Evolutionary conservation across 2,888 invertebrate genomes (phyloP).

Genomic region (Leptinotarsa rubiginosa): DNA sequence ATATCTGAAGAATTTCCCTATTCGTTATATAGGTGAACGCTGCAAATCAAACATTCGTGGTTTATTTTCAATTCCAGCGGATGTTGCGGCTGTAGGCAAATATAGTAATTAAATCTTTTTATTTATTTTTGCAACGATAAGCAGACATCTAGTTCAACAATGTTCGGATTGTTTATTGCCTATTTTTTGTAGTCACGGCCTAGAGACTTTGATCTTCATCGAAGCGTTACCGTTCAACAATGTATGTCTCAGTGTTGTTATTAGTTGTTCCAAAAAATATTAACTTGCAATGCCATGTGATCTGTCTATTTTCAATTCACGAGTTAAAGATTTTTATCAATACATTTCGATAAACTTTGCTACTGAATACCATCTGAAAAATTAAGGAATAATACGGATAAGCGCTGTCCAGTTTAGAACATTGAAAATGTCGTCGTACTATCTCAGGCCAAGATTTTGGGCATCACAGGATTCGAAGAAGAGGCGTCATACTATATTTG

Average conservation of each 20-base stretch:
- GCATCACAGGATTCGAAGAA: too few relatives aligned
- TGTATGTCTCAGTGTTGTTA: neutral
- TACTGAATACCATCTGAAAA: too few relatives aligned
- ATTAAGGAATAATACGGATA: too few relatives aligned
- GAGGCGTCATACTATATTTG: too few relatives aligned
- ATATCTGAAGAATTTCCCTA: neutral
- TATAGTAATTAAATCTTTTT: constrained; percentile 9
- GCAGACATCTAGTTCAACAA: constrained; percentile 16
- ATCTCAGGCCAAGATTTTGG: too few relatives aligned
- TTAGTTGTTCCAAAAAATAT: neutral
- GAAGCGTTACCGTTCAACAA: constrained; percentile 1
- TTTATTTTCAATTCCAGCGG: constrained; percentile 14
- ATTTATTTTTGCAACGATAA: constrained; percentile 17
- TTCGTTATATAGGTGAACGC: neutral
- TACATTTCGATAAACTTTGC: too few relatives aligned
- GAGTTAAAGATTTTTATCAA: too few relatives aligned
- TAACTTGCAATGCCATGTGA: neutral
- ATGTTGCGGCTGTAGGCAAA: constrained; percentile 17
- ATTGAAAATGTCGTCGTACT: too few relatives aligned
- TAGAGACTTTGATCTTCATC: constrained; percentile 1
- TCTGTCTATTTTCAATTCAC: too few relatives aligned
- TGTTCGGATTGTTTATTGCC: constrained; percentile 9
- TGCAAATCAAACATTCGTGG: neutral
- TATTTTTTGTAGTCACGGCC: constrained; percentile 15
- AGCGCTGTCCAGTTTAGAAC: too few relatives aligned